Conservation (phyloP, 1,140 invertebrate genomes). For the Heliconius hermathena region DNA sequence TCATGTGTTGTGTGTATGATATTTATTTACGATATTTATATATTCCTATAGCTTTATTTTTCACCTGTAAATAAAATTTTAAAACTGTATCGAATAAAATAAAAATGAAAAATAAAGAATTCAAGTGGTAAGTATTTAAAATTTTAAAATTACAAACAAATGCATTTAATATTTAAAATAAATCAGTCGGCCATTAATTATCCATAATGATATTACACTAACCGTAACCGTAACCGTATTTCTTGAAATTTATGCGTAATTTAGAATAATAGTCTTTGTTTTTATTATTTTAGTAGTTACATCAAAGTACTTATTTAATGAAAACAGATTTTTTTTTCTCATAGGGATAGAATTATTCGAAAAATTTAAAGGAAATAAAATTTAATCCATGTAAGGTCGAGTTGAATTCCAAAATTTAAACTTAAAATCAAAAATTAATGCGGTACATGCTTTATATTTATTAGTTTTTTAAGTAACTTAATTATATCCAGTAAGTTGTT, state of each 20-base stretch:
- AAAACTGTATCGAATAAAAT: neutral
- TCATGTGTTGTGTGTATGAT: no score
- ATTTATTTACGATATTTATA: no score
- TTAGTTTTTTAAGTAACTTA: neutral
- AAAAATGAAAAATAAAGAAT: neutral
- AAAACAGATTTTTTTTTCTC: neutral
- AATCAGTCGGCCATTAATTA: slow-evolving; percentile 1
- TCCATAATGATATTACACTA: neutral
- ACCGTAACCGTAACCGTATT: slow-evolving; percentile 9
- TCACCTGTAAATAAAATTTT: no score
- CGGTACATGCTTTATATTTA: neutral
- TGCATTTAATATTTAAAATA: neutral
- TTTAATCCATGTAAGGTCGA: neutral
- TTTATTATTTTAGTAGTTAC: neutral
- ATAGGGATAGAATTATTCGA: neutral
- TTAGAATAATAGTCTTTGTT: neutral
- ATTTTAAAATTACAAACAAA: neutral
- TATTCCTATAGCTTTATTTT: no score
- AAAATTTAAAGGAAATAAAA: neutral
- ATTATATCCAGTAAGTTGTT: neutral
- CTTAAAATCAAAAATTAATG: neutral
- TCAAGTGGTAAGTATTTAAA: neutral
- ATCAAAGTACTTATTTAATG: neutral
- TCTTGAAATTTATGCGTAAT: neutral
- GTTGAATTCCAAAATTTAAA: neutral